Base-by-base conservation (phyloP, 92 coral and sea anemone species). In the Parazoanthus darwini region DNA sequence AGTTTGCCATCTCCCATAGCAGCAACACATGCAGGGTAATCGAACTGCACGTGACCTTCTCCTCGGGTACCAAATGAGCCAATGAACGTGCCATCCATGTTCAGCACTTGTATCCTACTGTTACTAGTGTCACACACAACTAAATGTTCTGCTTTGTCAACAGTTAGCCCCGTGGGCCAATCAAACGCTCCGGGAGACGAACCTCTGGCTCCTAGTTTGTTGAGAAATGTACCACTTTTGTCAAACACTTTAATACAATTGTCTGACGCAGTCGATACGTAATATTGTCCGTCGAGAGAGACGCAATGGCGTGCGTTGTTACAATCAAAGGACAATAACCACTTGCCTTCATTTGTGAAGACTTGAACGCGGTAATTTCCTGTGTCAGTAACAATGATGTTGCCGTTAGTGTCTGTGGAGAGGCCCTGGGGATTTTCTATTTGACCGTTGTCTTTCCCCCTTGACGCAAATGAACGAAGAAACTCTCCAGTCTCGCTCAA, bases 41-140 rank as follows among this genome's bases (percentile, higher is more conserved):
- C 83, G 72, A 90, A 87, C 70, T 88, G 72, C 44, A 70, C 90
- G 8, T 58, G 26, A 1, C 71, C 78, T 0, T 51, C 63, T 74
- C 91, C 93, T 33, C 85, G 74, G 50, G 58, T 77, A 70, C 93
- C 93, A 76, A 90, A 88, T 59, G 85, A 87, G 54, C 87, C 71
- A 29, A 87, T 46, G 68, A 87, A 90, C 14, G 78, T 88, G 37
- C 93, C 90, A 59, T 48, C 76, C 88, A 82, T 9, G 16, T 90
- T 76, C 33, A 90, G 71, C 82, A 90, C 71, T 74, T 90, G 93
- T 16, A 90, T 79, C 82, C 93, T 81, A 56, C 89, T 16, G 13
- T 90, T 90, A 63, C 81, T 73, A 29, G 87, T 80, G 66, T 90
- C 93, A 82, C 93, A 90, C 48, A 90, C 91, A 75, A 90, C 77